Evolutionary conservation across 2,888 invertebrate species (phyloP).

Genomic region (Danaus chrysippus): DNA sequence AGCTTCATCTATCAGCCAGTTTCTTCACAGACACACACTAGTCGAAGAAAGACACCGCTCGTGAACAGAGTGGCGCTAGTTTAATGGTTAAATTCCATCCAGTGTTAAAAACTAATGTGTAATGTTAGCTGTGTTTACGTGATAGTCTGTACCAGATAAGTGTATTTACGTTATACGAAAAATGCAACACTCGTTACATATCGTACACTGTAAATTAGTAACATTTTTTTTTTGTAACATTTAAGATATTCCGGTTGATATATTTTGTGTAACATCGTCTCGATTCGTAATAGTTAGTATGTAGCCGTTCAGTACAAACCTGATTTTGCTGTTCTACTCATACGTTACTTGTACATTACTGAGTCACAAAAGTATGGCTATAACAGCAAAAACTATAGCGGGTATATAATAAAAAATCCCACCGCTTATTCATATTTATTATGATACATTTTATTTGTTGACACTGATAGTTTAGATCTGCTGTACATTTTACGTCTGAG

Average conservation of each 20-base stretch:
- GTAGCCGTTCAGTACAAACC: constrained; percentile 49
- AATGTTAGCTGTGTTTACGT: constrained; percentile 38
- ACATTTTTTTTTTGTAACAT: constrained; percentile 36
- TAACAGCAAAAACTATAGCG: constrained; percentile 59
- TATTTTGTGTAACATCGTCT: constrained; percentile 8
- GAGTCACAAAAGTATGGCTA: constrained; percentile 47
- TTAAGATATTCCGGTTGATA: constrained; percentile 18
- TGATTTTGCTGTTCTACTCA: constrained; percentile 53
- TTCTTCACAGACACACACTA: constrained; percentile 70
- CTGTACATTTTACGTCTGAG: constrained; percentile 22
- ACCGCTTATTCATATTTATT: constrained; percentile 67
- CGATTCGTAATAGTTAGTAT: constrained; percentile 25
- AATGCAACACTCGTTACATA: constrained; percentile 70
- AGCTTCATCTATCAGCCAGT: constrained; percentile 68
- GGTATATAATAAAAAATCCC: constrained; percentile 65
- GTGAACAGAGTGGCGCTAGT: constrained; percentile 72
- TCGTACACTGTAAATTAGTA: constrained; percentile 61
- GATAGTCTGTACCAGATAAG: constrained; percentile 61
- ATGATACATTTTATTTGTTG: constrained; percentile 43
- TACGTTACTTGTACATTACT: constrained; percentile 35
- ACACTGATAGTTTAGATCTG: constrained; percentile 42
- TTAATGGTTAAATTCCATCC: constrained; percentile 24
- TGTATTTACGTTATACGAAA: constrained; percentile 59
- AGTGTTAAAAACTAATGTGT: constrained; percentile 26
- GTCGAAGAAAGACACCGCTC: constrained; percentile 81